Evolutionary conservation across 2,888 invertebrate genomes (phyloP).

Genomic region (Plebejus melissa): DNA sequence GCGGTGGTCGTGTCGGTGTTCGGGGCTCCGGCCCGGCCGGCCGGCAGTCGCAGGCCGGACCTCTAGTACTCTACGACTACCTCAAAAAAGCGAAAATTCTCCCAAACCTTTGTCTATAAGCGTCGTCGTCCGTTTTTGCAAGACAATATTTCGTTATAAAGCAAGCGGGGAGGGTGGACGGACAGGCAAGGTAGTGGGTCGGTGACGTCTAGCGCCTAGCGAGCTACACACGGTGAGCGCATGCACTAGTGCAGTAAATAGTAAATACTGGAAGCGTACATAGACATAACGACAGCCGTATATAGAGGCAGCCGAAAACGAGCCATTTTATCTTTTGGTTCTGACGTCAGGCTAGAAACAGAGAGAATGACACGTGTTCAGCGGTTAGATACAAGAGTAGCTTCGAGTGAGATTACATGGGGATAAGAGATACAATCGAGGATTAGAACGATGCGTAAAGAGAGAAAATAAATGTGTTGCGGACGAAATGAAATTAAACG

Average conservation of each 20-base stretch:
- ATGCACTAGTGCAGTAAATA: constrained; percentile 69
- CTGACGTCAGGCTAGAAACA: constrained; percentile 76
- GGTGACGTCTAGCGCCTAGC: constrained; percentile 35
- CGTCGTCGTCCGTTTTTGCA: constrained; percentile 28
- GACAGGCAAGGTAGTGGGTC: constrained; percentile 51
- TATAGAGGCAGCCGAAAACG: constrained; percentile 77
- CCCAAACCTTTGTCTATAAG: constrained; percentile 28
- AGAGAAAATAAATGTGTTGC: constrained; percentile 41
- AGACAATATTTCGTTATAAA: constrained; percentile 34
- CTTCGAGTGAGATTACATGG: constrained; percentile 32
- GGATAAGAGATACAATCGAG: constrained; percentile 30
- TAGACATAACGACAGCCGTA: constrained; percentile 77
- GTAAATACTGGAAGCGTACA: constrained; percentile 74
- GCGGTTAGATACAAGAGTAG: constrained; percentile 46
- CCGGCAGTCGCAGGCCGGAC: constrained; percentile 25
- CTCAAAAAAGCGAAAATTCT: constrained; percentile 6
- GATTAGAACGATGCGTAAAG: constrained; percentile 29
- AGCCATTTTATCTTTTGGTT: constrained; percentile 77
- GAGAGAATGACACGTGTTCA: constrained; percentile 66
- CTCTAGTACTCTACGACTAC: constrained; percentile 19
- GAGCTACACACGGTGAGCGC: constrained; percentile 48
- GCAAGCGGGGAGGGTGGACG: constrained; percentile 56
- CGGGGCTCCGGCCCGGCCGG: background rate
- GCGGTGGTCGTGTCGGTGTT: constrained; percentile 18
- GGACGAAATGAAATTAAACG: constrained; percentile 57